Conservation (phyloP, 1,140 invertebrate genomes). For the Medauroidea extradentata region DNA sequence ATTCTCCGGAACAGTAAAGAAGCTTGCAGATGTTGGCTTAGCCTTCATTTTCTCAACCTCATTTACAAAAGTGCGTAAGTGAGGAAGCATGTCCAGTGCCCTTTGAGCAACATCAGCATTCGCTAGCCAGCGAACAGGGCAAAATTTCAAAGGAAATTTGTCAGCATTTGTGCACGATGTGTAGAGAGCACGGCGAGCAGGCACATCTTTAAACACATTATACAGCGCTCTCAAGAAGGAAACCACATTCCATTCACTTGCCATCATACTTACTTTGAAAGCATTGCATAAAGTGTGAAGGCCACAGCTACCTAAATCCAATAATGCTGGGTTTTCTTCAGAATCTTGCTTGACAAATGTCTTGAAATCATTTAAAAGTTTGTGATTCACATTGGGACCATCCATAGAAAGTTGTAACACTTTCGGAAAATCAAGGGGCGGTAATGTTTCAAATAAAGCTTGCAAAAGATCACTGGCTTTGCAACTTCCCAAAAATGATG, state of each 20-base stretch:
- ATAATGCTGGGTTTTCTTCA: conserved; percentile 7
- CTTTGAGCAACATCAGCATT: conserved; percentile 10
- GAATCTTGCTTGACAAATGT: no score
- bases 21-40: background rate
- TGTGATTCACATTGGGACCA: conserved; percentile 21
- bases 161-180: conserved; percentile 1
- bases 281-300: conserved; percentile 18
- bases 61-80: conserved; percentile 6
- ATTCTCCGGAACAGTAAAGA: conserved; percentile 2
- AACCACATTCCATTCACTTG: conserved; percentile 10
- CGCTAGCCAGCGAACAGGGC: conserved; percentile 17
- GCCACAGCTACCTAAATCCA: conserved; percentile 21
- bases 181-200: conserved; percentile 14
- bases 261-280: conserved; percentile 19
- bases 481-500: conserved; percentile 14
- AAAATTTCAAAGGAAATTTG: conserved; percentile 19
- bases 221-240: conserved; percentile 10
- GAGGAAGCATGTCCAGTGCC: background rate
- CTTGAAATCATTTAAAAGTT: background rate
- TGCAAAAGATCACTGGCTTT: conserved; percentile 18
- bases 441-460: no score
- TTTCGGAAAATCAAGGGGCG: conserved; percentile 2
- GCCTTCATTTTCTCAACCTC: background rate
- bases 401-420: conserved; percentile 11
- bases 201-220: conserved; percentile 18